Evolutionary conservation across 2,888 invertebrate species (phyloP).

Genomic region (Pseudoips prasinana): DNA sequence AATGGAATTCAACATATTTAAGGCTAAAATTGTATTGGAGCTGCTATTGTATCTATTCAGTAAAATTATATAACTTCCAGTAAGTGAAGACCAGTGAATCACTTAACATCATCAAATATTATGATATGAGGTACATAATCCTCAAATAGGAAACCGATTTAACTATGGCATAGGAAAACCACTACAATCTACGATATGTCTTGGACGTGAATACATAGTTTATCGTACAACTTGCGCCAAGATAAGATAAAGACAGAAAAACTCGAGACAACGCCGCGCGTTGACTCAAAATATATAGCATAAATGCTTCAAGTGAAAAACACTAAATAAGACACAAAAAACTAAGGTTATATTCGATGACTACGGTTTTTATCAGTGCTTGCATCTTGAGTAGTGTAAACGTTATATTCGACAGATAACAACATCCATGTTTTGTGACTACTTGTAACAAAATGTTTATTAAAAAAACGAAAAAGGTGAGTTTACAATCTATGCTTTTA

Average conservation of each 20-base stretch:
- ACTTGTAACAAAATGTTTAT: conserved; percentile 9
- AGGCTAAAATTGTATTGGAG: too few species aligned
- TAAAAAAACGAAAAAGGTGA: too few species aligned
- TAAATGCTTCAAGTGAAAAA: conserved; percentile 18
- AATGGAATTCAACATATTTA: too few species aligned
- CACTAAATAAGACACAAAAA: conserved; percentile 6
- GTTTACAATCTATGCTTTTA: too few species aligned
- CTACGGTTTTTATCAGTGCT: conserved; percentile 8
- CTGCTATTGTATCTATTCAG: too few species aligned
- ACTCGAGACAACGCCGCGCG: conserved; percentile 20
- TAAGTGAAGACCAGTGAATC: too few species aligned
- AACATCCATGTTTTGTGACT: conserved; percentile 10
- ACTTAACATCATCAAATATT: too few species aligned
- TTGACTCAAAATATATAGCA: conserved; percentile 17
- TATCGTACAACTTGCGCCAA: conserved; percentile 27
- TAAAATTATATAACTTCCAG: too few species aligned
- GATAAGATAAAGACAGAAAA: conserved; percentile 47
- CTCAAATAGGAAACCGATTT: too few species aligned
- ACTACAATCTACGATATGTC: too few species aligned
- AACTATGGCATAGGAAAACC: too few species aligned
- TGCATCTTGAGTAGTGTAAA: conserved; percentile 13
- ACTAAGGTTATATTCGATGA: conserved; percentile 3
- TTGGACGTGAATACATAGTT: conserved; percentile 4
- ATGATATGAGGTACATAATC: too few species aligned
- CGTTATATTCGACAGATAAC: conserved; percentile 9